Evolutionary conservation across 2,797 vertebrate genomes (phyloP).

Genomic region (Merluccius polli): DNA sequence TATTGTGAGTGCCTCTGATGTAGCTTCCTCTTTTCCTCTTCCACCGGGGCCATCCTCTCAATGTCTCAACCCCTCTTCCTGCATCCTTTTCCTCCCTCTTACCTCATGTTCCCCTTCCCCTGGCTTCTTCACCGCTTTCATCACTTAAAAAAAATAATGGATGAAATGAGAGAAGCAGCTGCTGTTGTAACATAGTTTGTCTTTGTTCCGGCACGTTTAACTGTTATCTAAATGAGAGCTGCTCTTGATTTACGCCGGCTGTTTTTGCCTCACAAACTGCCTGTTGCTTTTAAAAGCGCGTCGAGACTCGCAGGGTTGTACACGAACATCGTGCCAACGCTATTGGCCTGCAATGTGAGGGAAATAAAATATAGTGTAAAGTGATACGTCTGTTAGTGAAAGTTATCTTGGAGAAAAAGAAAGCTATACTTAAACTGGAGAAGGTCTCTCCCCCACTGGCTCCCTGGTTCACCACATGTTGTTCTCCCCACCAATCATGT

Average conservation of each 20-base stretch:
- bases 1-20: not conserved
- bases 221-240: not conserved
- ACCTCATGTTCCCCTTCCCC: no score
- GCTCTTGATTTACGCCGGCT: constrained; percentile 26
- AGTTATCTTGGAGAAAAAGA: no score
- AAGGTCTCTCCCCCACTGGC: not conserved
- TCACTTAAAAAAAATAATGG: no score
- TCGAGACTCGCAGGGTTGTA: not conserved
- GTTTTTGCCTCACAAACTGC: constrained; percentile 12
- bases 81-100: no score
- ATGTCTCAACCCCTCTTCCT: no score
- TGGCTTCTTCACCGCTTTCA: not conserved
- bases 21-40: no score
- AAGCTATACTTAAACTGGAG: no score
- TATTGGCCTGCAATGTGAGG: not conserved
- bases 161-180: not conserved
- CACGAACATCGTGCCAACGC: not conserved
- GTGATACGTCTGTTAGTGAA: not conserved
- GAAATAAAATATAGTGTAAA: not conserved
- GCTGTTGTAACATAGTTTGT: constrained; percentile 33
- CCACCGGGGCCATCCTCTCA: no score
- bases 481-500: not conserved
- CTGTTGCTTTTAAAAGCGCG: constrained; percentile 14
- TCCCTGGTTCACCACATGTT: constrained; percentile 6
- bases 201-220: constrained; percentile 51